These are phyloP conservation scores for Callaeas wilsoni DNA, from an alignment of 2,113 vertebrate genomes.

Conservation along the genomic window DNA sequence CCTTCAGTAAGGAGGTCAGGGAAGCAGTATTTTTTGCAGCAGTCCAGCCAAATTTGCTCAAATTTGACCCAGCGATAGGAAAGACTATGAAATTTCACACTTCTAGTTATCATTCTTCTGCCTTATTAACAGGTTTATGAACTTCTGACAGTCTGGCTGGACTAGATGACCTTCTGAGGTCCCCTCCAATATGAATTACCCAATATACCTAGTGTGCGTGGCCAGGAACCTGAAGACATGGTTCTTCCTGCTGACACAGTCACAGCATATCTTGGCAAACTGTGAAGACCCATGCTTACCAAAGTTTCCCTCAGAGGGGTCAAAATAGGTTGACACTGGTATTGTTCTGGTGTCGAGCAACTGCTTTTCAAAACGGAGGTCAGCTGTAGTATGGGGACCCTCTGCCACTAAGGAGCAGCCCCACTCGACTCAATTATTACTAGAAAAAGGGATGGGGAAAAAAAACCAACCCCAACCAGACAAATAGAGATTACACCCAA, in stretches of 20 bases:
- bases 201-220: not conserved
- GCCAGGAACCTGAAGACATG: not conserved
- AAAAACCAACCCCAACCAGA: not conserved
- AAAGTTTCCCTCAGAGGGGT: not conserved
- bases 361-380: not conserved
- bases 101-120: not conserved
- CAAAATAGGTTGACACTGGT: not conserved
- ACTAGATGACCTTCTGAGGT: not conserved
- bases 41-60: not conserved
- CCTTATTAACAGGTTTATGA: not conserved
- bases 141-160: not conserved
- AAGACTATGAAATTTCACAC: not conserved
- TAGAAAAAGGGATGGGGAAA: not conserved
- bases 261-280: not conserved
- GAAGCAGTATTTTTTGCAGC: not conserved
- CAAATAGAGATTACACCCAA: not conserved
- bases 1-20: not conserved
- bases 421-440: rapidly evolving
- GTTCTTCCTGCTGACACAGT: not conserved
- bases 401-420: not conserved
- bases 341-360: not conserved
- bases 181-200: not conserved
- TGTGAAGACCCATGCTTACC: not conserved
- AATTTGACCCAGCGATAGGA: not conserved
- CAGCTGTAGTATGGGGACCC: not conserved